Evolutionary conservation across 2,113 vertebrate species (phyloP).

Genomic region (Poeciliopsis prolifica): DNA sequence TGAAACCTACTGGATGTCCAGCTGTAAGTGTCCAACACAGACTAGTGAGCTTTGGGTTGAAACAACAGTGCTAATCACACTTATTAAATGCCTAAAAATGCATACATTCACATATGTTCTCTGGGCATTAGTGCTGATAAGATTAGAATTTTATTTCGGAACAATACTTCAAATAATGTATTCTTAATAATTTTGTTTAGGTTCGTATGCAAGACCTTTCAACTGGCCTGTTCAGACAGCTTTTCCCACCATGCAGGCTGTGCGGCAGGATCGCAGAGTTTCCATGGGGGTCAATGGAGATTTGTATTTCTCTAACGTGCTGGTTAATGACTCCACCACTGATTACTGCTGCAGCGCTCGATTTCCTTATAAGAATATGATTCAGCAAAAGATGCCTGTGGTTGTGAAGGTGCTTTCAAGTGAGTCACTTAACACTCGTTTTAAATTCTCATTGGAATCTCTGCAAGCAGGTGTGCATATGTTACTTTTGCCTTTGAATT

Average conservation of each 20-base stretch:
- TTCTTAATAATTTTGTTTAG: conserved; percentile 28
- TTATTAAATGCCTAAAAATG: neutral
- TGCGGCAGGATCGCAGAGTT: conserved; percentile 90
- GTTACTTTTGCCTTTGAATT: neutral
- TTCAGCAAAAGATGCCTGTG: conserved; percentile 96
- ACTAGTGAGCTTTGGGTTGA: neutral
- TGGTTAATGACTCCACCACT: conserved; percentile 86
- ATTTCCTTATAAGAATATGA: conserved; percentile 93
- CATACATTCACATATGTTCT: neutral
- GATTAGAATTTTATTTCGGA: neutral
- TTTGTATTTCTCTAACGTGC: conserved; percentile 93
- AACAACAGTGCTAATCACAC: neutral
- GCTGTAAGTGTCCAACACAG: conserved; percentile 81
- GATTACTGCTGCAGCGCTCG: conserved; percentile 97
- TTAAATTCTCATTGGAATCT: neutral
- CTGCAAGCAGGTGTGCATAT: neutral
- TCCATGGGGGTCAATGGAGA: conserved; percentile 94
- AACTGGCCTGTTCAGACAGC: conserved; percentile 76
- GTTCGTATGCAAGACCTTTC: conserved; percentile 75
- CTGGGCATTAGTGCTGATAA: neutral
- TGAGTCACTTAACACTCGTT: conserved; percentile 76
- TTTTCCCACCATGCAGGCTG: conserved; percentile 87
- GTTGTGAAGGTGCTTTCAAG: conserved; percentile 95
- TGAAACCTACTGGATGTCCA: conserved; percentile 98
- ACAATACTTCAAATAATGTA: neutral